These are phyloP conservation scores for Lasiurus borealis DNA, from an alignment of 2,113 vertebrate genomes.

Conservation along the genomic window DNA sequence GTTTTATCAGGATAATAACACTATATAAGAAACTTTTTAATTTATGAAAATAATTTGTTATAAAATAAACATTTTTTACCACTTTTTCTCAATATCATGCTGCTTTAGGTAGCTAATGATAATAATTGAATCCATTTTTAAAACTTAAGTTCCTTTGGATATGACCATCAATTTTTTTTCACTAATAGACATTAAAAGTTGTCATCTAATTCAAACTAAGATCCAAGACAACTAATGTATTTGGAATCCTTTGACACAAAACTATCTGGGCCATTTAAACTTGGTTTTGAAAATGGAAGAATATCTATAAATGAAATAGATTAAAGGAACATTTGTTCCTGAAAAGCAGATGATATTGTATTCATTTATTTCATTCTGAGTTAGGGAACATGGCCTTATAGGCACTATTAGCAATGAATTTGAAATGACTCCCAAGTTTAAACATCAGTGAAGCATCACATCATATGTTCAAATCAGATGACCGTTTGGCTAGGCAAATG, in stretches of 20 bases:
- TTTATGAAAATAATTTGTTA: not conserved
- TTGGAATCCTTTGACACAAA: not conserved
- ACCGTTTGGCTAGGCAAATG: constrained; percentile 88
- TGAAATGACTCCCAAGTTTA: constrained; percentile 88
- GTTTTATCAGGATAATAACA: not conserved
- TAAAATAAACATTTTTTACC: not conserved
- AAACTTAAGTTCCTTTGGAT: not conserved
- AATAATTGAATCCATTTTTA: not conserved
- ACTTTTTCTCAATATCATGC: not conserved
- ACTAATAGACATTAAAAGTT: not conserved
- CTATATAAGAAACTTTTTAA: not conserved
- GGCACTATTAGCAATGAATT: constrained; percentile 84
- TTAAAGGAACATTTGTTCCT: constrained; percentile 64
- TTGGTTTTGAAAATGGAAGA: constrained; percentile 74
- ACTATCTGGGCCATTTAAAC: constrained; percentile 57
- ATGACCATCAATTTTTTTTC: not conserved
- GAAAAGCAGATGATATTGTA: constrained; percentile 68
- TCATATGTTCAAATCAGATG: constrained; percentile 86
- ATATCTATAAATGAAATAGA: constrained; percentile 67
- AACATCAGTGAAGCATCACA: constrained; percentile 87
- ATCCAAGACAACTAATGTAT: not conserved
- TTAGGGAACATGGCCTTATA: constrained; percentile 79
- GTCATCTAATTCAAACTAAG: constrained; percentile 39
- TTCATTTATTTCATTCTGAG: constrained; percentile 80
- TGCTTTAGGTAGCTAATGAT: not conserved